Evolutionary conservation across 2,797 vertebrate genomes (phyloP), one percentile per base, ranked within the genome.

Genomic region (Gadopsis marmoratus): DNA sequence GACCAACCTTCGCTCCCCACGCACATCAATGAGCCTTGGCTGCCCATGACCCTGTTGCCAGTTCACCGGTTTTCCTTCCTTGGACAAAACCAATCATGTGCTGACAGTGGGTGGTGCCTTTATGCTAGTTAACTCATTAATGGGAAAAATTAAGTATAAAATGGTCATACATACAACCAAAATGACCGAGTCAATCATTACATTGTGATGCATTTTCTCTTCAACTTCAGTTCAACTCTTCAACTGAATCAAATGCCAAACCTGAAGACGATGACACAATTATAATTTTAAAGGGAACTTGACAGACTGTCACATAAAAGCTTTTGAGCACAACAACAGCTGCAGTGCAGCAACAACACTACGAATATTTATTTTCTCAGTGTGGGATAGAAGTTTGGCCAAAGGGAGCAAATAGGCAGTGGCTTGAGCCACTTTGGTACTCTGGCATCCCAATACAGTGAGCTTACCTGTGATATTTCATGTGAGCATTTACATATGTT

Each of bases 341-440:
- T 3, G 7, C 48, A 50, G 48, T 23, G 21, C 66, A 61, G 63
- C 47, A 47, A 41, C 33, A 65, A 35, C 29, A 70, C 9, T 33
- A 29, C 21, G 13, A n/a, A 37, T 55, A 14, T 73, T 54, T 63
- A 53, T 62, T 8, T 29, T 62, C 69, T 70, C 35, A 61, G 43
- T 26, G 4, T 3, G 12, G 35, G 61, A 4, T 35, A 1, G 33
- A 55, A 33, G 5, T 48, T 47, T 19, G 9, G 29, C 45, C 59
- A 37, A 43, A 61, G 48, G 55, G 23, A n/a, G 31, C 63, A 41
- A 10, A 68, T n/a, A 19, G 26, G 39, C 31, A 70, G 33, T 0
- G 37, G 4, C 14, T 50, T 16, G 31, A 16, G 33, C 19, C 7
- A 43, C 48, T 64, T 56, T 7, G 17, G 26, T 55, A 33, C 19